Percentiles rank a stretch among this genome's conserved stretches.
Evolutionary conservation across 2,113 vertebrate species (phyloP).

Genomic region (Gracilinanus agilis): DNA sequence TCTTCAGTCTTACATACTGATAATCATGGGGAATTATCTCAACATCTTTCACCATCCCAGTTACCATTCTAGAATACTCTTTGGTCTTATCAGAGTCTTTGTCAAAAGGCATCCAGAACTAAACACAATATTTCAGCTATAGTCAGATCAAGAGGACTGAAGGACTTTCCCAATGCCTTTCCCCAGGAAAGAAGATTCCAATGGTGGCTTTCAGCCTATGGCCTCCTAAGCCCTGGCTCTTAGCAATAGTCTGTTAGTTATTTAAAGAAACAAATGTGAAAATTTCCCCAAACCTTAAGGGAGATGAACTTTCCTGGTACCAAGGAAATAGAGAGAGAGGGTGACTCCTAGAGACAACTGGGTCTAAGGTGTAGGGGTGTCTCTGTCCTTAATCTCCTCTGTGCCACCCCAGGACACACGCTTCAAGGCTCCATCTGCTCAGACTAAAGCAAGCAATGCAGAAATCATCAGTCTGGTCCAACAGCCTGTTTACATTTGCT

Average conservation of each 20-base stretch:
- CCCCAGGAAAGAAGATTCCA: neutral
- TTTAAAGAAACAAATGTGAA: neutral
- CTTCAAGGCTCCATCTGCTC: neutral
- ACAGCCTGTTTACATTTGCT: slow-evolving; percentile 5
- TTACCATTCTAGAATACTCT: neutral
- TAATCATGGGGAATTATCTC: neutral
- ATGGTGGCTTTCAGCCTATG: neutral
- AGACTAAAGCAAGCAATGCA: neutral
- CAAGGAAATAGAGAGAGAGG: neutral
- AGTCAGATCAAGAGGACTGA: neutral
- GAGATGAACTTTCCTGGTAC: neutral
- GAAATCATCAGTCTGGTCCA: neutral
- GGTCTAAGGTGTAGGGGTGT: neutral
- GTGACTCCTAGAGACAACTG: neutral
- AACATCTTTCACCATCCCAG: neutral
- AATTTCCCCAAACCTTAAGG: neutral
- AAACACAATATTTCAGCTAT: neutral
- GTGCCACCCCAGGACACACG: neutral
- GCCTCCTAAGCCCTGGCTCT: neutral
- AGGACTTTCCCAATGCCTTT: neutral
- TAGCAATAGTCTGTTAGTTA: neutral
- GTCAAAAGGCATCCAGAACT: neutral
- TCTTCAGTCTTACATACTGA: too few relatives aligned
- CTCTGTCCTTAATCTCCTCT: neutral
- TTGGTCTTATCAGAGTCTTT: neutral